Evolutionary conservation across 2,888 invertebrate species (phyloP).

Genomic region (Oasisia sp.): DNA sequence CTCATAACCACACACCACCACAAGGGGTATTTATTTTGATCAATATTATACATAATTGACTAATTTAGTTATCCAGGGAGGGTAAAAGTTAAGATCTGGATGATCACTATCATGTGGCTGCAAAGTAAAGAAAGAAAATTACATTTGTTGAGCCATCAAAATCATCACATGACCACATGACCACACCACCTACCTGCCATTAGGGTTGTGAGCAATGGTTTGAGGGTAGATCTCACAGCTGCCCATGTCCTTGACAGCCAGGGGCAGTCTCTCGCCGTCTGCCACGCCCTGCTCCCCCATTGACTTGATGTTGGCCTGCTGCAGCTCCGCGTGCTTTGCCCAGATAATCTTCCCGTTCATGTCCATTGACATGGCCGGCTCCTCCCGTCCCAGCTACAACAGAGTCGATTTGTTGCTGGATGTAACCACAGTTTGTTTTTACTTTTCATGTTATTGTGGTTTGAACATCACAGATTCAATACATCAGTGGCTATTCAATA

Average conservation of each 20-base stretch:
- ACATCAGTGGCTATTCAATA: too few species aligned
- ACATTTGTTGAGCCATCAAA: too few species aligned
- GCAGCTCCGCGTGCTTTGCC: slow-evolving; percentile 98
- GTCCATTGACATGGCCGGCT: slow-evolving; percentile 99
- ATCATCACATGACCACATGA: not conserved
- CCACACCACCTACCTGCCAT: slow-evolving; percentile 76
- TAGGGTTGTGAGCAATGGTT: slow-evolving; percentile 97
- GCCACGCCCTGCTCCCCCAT: slow-evolving; percentile 64
- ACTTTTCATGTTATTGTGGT: too few species aligned
- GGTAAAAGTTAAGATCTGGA: too few species aligned
- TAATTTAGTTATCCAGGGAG: too few species aligned
- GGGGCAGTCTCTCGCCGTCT: slow-evolving; percentile 91
- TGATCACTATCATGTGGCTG: too few species aligned
- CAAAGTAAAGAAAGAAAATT: too few species aligned
- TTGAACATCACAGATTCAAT: too few species aligned
- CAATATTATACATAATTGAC: too few species aligned
- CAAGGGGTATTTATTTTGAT: too few species aligned
- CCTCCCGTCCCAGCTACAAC: slow-evolving; percentile 86
- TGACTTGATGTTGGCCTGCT: slow-evolving; percentile 93
- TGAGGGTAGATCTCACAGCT: slow-evolving; percentile 99
- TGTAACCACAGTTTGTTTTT: too few species aligned
- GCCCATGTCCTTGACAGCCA: slow-evolving; percentile 98
- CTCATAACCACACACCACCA: too few species aligned
- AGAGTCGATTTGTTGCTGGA: not conserved
- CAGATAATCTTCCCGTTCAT: slow-evolving; percentile 97